Conservation (phyloP, 2,888 invertebrate species). For the Lasioglossum oenotherae region DNA sequence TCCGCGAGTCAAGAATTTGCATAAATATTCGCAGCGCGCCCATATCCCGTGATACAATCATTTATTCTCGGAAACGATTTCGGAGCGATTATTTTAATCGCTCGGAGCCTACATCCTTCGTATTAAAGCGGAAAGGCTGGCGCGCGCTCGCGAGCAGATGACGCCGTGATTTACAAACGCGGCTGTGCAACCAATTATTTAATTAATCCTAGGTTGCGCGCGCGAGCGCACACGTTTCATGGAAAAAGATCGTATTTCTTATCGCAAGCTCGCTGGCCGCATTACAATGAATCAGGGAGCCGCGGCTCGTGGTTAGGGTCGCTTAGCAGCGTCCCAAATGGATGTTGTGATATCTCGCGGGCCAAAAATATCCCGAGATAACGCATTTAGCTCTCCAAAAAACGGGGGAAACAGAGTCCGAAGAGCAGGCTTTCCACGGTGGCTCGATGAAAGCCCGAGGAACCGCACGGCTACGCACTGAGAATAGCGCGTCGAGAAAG, state of each 20-base stretch:
- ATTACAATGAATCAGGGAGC: conserved; percentile 57
- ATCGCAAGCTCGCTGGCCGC: conserved; percentile 38
- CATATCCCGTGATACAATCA: neutral
- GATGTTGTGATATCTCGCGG: conserved; percentile 66
- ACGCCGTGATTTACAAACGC: conserved; percentile 29
- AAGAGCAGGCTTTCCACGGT: conserved; percentile 12
- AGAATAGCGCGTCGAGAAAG: conserved; percentile 61
- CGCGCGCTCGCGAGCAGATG: conserved; percentile 30
- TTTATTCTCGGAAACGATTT: neutral
- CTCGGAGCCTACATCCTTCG: conserved; percentile 3
- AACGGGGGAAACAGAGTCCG: conserved; percentile 5
- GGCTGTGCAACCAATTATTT: conserved; percentile 42
- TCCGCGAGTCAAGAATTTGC: neutral
- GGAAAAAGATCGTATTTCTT: conserved; percentile 50
- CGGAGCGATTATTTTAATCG: neutral
- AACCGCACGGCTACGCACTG: conserved; percentile 38
- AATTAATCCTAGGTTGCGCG: conserved; percentile 42
- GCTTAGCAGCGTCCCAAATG: conserved; percentile 51
- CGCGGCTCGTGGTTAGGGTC: conserved; percentile 25
- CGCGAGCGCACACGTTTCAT: conserved; percentile 11
- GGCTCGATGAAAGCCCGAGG: conserved; percentile 37
- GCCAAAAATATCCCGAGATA: conserved; percentile 68
- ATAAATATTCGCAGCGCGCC: neutral
- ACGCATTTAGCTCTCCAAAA: conserved; percentile 61
- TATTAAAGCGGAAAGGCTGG: conserved; percentile 13